Evolutionary conservation across 2,888 invertebrate species (phyloP).

Genomic region (Odontocolon sp.): DNA sequence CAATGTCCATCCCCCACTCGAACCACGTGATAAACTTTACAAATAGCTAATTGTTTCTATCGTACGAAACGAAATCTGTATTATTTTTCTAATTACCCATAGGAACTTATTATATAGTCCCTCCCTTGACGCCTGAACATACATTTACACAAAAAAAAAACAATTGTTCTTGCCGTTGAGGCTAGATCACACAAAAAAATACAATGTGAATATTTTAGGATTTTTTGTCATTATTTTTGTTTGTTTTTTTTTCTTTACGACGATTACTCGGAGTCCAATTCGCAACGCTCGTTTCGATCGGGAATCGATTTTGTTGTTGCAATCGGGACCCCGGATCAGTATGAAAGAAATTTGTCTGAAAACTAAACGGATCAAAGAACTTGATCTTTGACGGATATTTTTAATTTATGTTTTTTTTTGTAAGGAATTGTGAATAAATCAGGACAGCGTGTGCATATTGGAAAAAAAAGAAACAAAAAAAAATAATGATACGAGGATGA

Average conservation of each 20-base stretch:
- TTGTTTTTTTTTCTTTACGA: background rate
- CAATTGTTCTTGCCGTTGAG: constrained; percentile 41
- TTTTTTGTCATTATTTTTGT: constrained; percentile 40
- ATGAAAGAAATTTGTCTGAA: constrained; percentile 7
- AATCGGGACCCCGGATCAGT: background rate
- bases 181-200: constrained; percentile 18
- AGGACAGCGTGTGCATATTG: constrained; percentile 26
- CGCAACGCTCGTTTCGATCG: constrained; percentile 2
- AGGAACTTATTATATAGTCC: constrained; percentile 55
- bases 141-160: background rate
- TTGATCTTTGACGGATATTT: constrained; percentile 27
- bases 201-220: constrained; percentile 49
- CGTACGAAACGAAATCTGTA: constrained; percentile 72
- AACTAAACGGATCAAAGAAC: background rate
- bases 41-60: constrained; percentile 77
- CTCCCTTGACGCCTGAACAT: constrained; percentile 29
- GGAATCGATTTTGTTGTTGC: background rate
- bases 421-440: constrained; percentile 47
- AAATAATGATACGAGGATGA: constrained; percentile 23
- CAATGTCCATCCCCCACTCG: constrained; percentile 67
- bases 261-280: background rate
- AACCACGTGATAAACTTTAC: constrained; percentile 61
- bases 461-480: constrained; percentile 3
- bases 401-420: constrained; percentile 47
- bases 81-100: constrained; percentile 79